Evolutionary conservation across 1,140 invertebrate genomes (phyloP).

Genomic region (Eumeta japonica): DNA sequence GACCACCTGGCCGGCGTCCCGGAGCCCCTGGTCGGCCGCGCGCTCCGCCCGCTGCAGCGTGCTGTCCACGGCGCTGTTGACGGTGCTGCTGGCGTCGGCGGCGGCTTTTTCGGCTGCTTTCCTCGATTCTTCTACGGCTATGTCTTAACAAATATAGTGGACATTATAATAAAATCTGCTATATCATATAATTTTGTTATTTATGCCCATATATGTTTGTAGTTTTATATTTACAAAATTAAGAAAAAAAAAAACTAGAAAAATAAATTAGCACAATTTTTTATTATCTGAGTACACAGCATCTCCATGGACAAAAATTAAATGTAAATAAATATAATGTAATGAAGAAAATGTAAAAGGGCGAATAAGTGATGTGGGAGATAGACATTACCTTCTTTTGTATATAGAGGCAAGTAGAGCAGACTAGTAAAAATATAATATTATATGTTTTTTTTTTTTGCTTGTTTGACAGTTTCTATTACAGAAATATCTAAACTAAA

Average conservation of each 20-base stretch:
- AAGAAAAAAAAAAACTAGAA: no score
- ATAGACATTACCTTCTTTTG: no score
- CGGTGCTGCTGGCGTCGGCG: slow-evolving; percentile 40
- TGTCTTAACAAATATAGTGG: slow-evolving; percentile 19
- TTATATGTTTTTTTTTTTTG: no score
- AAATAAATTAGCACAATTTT: not conserved
- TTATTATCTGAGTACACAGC: not conserved
- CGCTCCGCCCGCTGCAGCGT: slow-evolving; percentile 43
- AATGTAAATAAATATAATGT: not conserved
- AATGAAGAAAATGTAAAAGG: no score
- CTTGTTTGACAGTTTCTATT: no score
- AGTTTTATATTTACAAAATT: not conserved
- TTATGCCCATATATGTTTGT: not conserved
- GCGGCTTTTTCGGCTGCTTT: slow-evolving; percentile 49
- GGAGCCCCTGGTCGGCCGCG: slow-evolving; percentile 43
- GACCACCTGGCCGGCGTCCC: slow-evolving; percentile 43
- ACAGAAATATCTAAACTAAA: no score
- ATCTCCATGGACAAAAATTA: not conserved
- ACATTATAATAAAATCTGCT: slow-evolving; percentile 9
- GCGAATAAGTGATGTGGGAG: no score
- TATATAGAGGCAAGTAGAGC: no score
- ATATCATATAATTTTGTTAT: not conserved
- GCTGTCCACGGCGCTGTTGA: slow-evolving; percentile 44
- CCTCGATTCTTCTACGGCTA: slow-evolving; percentile 47
- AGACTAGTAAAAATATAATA: no score